Percentiles rank a stretch among this genome's conserved stretches.
phyloP scores from a whole-genome alignment of 30 jellyfish, hydroid and myxozoan species.

The Pseudorhiza aurosa region DNA sequence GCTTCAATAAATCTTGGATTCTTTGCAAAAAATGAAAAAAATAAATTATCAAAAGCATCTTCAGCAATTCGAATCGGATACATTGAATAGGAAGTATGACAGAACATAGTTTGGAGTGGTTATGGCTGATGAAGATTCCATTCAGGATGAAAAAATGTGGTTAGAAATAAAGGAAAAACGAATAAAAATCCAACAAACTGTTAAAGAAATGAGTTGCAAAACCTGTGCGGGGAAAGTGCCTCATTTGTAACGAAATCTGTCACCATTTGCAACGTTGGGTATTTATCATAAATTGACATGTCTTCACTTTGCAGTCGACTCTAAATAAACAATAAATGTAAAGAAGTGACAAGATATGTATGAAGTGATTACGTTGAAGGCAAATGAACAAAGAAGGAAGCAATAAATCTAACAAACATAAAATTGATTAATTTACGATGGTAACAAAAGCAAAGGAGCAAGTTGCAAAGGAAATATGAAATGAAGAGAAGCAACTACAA shows the following conservation, averaged over 20 bases:
- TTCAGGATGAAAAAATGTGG: background rate
- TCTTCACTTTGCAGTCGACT: slow-evolving; percentile 59
- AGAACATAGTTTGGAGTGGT: no score
- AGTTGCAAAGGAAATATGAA: background rate
- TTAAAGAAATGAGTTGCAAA: background rate
- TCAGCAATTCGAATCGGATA: background rate
- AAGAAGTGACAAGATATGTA: no score
- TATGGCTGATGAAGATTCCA: no score
- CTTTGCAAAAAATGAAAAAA: slow-evolving; percentile 9
- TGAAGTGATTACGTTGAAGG: no score
- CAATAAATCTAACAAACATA: no score
- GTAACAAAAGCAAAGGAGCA: background rate
- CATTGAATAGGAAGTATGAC: no score
- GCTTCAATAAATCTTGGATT: slow-evolving; percentile 75
- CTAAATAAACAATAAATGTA: slow-evolving; percentile 14
- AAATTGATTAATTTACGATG: no score
- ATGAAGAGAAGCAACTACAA: background rate
- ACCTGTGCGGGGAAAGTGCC: slow-evolving; percentile 62
- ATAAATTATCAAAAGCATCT: background rate
- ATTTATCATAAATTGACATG: slow-evolving; percentile 59
- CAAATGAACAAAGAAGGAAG: no score
- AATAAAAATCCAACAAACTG: background rate
- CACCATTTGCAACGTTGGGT: slow-evolving; percentile 88
- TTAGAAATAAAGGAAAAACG: no score
- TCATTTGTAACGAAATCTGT: slow-evolving; percentile 84